Conservation (phyloP, 1,140 invertebrate species). For the Linepithema humile region DNA sequence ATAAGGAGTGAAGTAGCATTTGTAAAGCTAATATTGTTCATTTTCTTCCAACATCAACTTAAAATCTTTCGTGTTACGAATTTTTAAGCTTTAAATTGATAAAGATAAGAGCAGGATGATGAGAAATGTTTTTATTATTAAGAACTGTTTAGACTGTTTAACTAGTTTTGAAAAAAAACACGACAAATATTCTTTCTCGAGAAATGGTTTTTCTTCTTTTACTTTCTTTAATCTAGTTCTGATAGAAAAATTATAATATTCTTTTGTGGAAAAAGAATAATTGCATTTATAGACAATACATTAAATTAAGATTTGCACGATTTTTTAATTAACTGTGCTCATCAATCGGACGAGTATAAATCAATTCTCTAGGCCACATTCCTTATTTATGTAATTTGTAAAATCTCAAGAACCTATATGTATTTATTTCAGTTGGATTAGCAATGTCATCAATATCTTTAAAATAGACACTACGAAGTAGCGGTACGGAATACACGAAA, state of each 20-base stretch:
- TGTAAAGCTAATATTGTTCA: neutral
- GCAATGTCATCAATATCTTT: neutral
- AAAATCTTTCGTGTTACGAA: neutral
- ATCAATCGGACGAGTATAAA: too few species aligned
- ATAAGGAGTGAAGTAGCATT: neutral
- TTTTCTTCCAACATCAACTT: conserved; percentile 22
- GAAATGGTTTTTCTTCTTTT: neutral
- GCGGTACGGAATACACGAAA: neutral
- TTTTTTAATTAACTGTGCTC: conserved; percentile 36
- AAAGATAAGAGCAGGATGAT: neutral
- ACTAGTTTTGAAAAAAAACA: neutral
- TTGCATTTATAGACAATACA: neutral
- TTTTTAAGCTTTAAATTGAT: neutral
- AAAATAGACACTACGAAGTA: neutral
- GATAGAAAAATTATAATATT: neutral
- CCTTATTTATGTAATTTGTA: too few species aligned
- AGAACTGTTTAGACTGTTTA: too few species aligned
- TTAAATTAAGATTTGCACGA: conserved; percentile 1
- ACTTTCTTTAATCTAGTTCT: too few species aligned
- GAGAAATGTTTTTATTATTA: neutral
- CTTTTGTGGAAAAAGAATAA: neutral
- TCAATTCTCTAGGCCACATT: too few species aligned
- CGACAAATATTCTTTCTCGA: neutral
- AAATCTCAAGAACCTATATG: too few species aligned
- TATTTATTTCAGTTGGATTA: neutral